Evolutionary conservation across 2,888 invertebrate genomes (phyloP).

Genomic region (Apotomis betuletana): DNA sequence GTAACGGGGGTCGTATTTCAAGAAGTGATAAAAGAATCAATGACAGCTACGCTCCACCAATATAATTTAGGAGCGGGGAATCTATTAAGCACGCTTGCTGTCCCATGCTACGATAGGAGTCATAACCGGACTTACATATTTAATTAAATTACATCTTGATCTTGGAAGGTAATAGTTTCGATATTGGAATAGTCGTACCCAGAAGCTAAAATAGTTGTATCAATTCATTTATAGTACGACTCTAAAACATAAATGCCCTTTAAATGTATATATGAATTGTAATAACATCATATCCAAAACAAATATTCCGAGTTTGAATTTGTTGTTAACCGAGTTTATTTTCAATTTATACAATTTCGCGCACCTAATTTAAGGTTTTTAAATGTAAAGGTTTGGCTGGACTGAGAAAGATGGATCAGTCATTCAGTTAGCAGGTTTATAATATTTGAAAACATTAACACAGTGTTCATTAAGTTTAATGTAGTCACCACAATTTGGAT

Average conservation of each 20-base stretch:
- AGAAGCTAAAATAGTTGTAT: not conserved
- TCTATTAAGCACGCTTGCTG: conserved; percentile 65
- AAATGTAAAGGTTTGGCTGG: no score
- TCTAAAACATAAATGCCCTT: no score
- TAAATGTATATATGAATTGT: not conserved
- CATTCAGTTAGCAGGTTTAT: no score
- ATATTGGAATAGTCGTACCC: conserved; percentile 17
- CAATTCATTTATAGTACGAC: no score
- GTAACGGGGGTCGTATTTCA: conserved; percentile 66
- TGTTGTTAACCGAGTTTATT: no score
- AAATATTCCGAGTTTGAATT: no score
- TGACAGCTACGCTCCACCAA: conserved; percentile 58
- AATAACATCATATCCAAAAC: no score
- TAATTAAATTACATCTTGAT: conserved; percentile 37
- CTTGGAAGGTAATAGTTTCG: conserved; percentile 8
- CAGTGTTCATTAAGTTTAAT: not conserved
- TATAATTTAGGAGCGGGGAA: conserved; percentile 63
- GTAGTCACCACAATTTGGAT: conserved; percentile 14
- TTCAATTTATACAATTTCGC: no score
- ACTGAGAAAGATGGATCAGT: no score
- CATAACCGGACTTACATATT: conserved; percentile 36
- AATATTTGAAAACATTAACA: no score
- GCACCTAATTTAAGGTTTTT: no score
- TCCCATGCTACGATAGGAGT: conserved; percentile 26
- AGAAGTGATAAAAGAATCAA: conserved; percentile 65